A percentile compares a stretch with the other conserved stretches of the same genome.
phyloP scores from a whole-genome alignment of 2,113 vertebrate species.

The Eurystomus gularis region DNA sequence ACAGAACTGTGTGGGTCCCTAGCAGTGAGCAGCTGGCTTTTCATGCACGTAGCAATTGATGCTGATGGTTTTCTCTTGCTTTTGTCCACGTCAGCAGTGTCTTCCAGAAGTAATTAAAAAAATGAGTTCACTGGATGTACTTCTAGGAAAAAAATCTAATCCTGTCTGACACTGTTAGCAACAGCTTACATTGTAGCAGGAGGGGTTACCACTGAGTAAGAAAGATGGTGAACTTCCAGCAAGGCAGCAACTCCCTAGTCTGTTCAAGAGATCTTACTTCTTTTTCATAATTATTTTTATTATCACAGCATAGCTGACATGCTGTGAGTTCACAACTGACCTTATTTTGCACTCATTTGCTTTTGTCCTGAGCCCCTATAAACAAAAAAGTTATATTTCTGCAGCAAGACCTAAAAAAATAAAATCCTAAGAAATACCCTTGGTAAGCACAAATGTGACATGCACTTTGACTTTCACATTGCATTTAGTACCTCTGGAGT shows the following conservation, averaged over 20 bases:
- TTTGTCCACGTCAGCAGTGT: background rate
- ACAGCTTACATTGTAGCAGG: background rate
- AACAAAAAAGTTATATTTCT: background rate
- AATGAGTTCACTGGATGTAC: background rate
- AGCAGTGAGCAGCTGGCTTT: background rate
- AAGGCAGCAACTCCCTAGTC: background rate
- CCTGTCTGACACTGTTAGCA: background rate
- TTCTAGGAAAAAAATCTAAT: background rate
- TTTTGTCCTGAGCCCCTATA: background rate
- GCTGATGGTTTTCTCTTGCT: background rate
- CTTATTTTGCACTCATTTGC: background rate
- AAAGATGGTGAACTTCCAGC: background rate
- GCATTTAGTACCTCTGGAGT: background rate
- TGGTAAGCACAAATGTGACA: background rate
- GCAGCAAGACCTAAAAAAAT: background rate
- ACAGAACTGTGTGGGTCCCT: accelerated
- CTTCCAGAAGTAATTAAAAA: background rate
- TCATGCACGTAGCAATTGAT: no score
- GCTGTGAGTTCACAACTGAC: background rate
- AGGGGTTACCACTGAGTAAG: background rate
- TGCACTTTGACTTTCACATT: background rate
- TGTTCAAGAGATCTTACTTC: background rate
- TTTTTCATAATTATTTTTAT: background rate
- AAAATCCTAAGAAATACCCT: background rate
- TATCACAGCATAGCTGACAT: background rate